Base-by-base conservation (phyloP, 2,888 invertebrate genomes). In the Eristalinus sepulchralis region DNA sequence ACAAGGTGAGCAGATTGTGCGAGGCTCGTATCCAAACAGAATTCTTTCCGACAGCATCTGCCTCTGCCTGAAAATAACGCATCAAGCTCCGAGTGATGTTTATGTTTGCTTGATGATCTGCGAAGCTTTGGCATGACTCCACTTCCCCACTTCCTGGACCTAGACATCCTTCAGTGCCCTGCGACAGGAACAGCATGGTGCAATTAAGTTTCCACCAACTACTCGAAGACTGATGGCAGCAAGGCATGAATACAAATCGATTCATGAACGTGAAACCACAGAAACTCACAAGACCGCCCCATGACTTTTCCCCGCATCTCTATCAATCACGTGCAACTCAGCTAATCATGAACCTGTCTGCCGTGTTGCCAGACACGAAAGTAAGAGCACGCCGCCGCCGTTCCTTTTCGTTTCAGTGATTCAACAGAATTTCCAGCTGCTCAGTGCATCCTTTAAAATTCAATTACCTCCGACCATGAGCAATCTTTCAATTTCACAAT, bases 381-480 rank as follows among this genome's bases (percentile, higher is more conserved):
- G 47, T 17, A 17, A 47, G 10, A 60, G 10, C 11, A 22, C 22
- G 11, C 17, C 9, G 34, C 22, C 22, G 11, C 17, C 9, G 34
- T 33, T 20, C 17, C 36, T n/a, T 10, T 3, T 31, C 31, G 34
- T 63, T 60, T 57, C 62, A 60, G 63, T 47, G 67, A 20, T 47
- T 68, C 13, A 75, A 66, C 36, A 64, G 20, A 63, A 9, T 34
- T 17, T 31, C 13, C 13, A 53, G 24, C 53, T 68, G 20, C 31
- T 64, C 27, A 20, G 47, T 67, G 67, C 24, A 67, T 77, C 68
- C 68, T 78, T 68, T 39, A 72, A 84, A 82, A 70, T 85, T 77
- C 77, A 85, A 85, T 85, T 85, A 85, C 77, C 77, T 34, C 13
- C 27, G 27, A 77, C 68, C 85, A 64, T 63, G 59, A 72, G 55